Base-by-base conservation (phyloP, 1,140 invertebrate genomes). In the Euura saliciscinereae region DNA sequence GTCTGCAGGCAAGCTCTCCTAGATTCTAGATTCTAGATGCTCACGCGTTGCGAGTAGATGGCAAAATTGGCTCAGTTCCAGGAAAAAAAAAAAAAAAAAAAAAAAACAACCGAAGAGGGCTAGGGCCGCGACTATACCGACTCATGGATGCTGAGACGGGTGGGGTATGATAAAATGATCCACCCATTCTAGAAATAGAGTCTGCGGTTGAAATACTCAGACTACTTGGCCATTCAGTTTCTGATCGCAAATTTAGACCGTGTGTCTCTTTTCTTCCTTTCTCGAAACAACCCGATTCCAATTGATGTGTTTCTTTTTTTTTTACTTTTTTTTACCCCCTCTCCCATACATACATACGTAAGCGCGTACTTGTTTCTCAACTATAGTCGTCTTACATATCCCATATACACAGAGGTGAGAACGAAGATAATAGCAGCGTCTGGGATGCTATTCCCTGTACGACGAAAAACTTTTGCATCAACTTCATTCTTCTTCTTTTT, bases 161-260 rank as follows among this genome's bases (percentile, higher is more conserved):
- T 28, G 28, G 51, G 8, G 51, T n/a, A n/a, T 11, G 51, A 59
- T 59, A 59, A 59, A 59, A 59, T 59, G 51, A 59, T 59, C 51
- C 10, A 59, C 51, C 51, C 51, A 59, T 59, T 59, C 51, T 59
- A 59, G 51, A 59, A 59, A 59, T 59, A 59, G 28, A 28, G 51
- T 59, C 51, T 8, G 51, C 51, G 51, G 51, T 59, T 59, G 3
- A n/a, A 59, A 59, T 59, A 6, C 51, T n/a, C 51, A 59, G 51
- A 59, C 51, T 59, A 7, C 13, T 8, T 3, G 51, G 51, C 51
- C 51, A 59, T 59, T 59, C 51, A 59, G 51, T 59, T 59, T 59
- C 51, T 59, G 51, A 59, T 59, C 51, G 51, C 51, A 11, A 59
- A 59, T 59, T 59, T 59, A 59, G 6, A 8, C 3, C 13, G 8